Conservation (phyloP, 2,113 vertebrate species). For the Octodon degus region DNA sequence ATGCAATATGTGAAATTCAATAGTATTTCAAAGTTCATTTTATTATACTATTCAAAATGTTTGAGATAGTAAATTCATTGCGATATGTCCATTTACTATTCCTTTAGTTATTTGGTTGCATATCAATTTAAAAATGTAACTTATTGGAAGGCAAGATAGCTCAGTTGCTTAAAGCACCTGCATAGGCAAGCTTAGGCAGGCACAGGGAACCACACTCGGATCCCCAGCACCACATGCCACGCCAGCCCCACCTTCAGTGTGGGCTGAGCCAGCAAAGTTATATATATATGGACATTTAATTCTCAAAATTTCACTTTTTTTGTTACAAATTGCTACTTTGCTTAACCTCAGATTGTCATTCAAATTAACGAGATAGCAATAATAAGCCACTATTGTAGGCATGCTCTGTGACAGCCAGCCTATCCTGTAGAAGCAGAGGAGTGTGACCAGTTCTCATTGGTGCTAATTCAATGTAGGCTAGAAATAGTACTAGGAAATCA, state of each 20-base stretch:
- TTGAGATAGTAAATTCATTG: neutral
- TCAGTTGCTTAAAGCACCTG: too few species aligned
- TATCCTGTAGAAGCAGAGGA: neutral
- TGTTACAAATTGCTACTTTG: neutral
- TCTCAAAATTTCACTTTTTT: neutral
- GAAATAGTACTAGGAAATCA: neutral
- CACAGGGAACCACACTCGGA: too few species aligned
- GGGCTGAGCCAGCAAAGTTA: too few species aligned
- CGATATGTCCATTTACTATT: neutral
- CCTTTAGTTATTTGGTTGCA: neutral
- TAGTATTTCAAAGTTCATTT: neutral
- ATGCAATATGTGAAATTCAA: neutral
- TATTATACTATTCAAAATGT: neutral
- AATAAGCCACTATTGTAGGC: neutral
- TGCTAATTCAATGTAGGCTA: neutral
- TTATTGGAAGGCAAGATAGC: too few species aligned
- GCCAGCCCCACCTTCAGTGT: too few species aligned
- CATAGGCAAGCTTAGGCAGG: too few species aligned
- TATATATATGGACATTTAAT: neutral
- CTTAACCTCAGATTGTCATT: neutral
- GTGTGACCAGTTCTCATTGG: neutral
- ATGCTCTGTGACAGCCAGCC: neutral
- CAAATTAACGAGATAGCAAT: neutral
- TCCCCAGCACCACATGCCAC: too few species aligned
- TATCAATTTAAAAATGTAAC: neutral